Evolutionary conservation across 2,797 vertebrate genomes (phyloP).

Genomic region (Eulemur albifrons): DNA sequence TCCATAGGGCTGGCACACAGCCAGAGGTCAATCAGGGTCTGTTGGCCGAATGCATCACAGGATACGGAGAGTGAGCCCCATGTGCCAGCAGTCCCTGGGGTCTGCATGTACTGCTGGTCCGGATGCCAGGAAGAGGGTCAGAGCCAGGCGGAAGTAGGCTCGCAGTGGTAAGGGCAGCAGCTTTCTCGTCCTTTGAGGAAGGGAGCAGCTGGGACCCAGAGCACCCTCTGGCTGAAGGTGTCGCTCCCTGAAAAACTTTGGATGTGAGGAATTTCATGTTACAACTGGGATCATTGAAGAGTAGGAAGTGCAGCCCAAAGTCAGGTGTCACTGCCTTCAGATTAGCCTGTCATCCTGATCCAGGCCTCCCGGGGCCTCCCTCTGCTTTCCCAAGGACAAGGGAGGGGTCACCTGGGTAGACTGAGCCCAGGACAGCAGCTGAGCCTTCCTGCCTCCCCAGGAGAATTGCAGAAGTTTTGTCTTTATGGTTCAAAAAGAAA

Average conservation of each 20-base stretch:
- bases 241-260: not conserved
- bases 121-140: not conserved
- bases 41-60: not conserved
- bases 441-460: too few relatives aligned
- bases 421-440: not conserved
- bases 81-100: not conserved
- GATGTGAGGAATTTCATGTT: not conserved
- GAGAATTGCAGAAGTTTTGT: not conserved
- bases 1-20: not conserved
- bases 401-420: not conserved
- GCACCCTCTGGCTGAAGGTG: not conserved
- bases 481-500: not conserved
- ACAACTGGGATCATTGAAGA: not conserved
- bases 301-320: not conserved
- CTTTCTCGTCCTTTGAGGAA: not conserved
- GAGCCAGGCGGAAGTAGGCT: not conserved
- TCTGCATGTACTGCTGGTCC: not conserved
- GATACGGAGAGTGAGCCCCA: not conserved
- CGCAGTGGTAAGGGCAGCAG: not conserved
- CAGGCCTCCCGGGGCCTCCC: fast-evolving
- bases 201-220: not conserved
- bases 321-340: not conserved
- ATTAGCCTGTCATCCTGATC: not conserved
- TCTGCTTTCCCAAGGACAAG: not conserved
- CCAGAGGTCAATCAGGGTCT: not conserved